phyloP scores from a whole-genome alignment of 2,888 invertebrate genomes.

The Ormyrus nitidulus region DNA sequence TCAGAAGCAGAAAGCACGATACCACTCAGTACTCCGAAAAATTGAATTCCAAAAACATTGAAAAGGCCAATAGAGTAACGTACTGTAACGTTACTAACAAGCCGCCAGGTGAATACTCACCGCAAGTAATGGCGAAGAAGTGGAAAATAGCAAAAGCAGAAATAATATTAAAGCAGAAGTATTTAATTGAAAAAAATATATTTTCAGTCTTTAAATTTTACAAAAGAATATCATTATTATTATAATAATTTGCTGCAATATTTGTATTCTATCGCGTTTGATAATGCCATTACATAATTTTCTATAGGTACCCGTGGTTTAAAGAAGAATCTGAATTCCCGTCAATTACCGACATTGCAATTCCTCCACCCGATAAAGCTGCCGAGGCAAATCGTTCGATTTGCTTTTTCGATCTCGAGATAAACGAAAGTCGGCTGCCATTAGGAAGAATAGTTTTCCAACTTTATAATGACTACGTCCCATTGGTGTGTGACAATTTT shows the following conservation, averaged over 20 bases:
- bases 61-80: not conserved
- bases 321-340: slow-evolving; percentile 55
- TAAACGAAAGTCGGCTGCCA: slow-evolving; percentile 61
- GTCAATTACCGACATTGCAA: slow-evolving; percentile 46
- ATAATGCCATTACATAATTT: not conserved
- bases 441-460: slow-evolving; percentile 72
- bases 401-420: slow-evolving; percentile 71
- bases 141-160: slow-evolving; percentile 48
- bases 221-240: not conserved
- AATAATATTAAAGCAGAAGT: slow-evolving; percentile 46
- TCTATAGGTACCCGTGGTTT: slow-evolving; percentile 45
- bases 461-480: slow-evolving; percentile 71
- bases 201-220: not conserved
- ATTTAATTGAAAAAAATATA: not conserved
- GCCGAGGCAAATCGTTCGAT: slow-evolving; percentile 57
- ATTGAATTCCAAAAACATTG: not conserved
- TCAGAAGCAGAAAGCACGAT: not conserved
- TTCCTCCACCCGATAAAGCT: not conserved
- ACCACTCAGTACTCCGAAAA: not conserved
- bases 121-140: slow-evolving; percentile 50
- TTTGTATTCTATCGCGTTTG: not conserved
- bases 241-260: not conserved
- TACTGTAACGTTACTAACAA: slow-evolving; percentile 7
- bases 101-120: slow-evolving; percentile 37
- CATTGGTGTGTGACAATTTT: slow-evolving; percentile 73